Evolutionary conservation across 2,113 vertebrate genomes (phyloP), one percentile per base, ranked within the genome.

Genomic region (Salvelinus fontinalis): DNA sequence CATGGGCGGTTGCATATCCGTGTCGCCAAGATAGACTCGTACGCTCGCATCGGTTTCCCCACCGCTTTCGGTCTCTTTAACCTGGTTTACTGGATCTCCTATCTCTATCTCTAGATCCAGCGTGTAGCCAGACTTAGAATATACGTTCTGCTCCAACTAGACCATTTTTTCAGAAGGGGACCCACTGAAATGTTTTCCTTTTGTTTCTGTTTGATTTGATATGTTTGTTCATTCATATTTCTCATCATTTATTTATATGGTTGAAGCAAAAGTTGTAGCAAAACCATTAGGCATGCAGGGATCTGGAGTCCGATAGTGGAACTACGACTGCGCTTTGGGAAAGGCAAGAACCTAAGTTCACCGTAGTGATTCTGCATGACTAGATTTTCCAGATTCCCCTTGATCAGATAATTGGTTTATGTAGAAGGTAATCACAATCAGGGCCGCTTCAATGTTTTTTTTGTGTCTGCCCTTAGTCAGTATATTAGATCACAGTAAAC

Each of bases 11-110:
- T 99, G 94, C 98, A 99, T 69, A 99, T 99, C 83, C 97, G 97
- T 70, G 86, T 99, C 13, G 95, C 97, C 74, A 99, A 99, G 93
- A 97, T 99, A 95, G 98, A 99, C 96, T 98, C 97, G 0, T 99
- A 99, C 0, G 97, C 98, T 0, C 95, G 98, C 76, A 99, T 99
- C 90, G 97, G 97, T 87, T 99, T 99, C 87, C 98, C 98, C 14
- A 99, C 97, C 1, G 97, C 98, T 48, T 99, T 99, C 83, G 98
- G 95, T 85, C 92, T 99, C 82, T 99, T 99, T 86, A 99, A 99
- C 89, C 93, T 99, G 78, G 97, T 99, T 24, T 99, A 99, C 39
- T 99, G 98, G 98, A 96, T 99, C 64, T 98, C 97, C 1, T 99
- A 99, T 78, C 97, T 99, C 74, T 99, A 99, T 90, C 97, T 99